Percentiles rank a stretch among this genome's conserved stretches.
phyloP scores from a whole-genome alignment of 2,113 vertebrate genomes.

The Rhabdomys dilectus region DNA sequence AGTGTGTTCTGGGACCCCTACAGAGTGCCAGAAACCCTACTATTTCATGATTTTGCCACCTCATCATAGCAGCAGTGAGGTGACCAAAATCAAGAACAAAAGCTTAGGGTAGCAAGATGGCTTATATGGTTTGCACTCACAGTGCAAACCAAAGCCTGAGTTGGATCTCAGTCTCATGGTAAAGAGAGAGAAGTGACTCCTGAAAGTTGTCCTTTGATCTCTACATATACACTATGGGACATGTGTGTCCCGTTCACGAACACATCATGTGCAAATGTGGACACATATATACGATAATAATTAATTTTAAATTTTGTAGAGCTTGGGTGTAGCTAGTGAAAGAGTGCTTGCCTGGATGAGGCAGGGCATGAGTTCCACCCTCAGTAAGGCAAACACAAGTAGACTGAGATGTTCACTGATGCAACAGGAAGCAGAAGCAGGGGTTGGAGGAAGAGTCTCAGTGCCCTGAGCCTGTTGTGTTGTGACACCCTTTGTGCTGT shows the following conservation, averaged over 20 bases:
- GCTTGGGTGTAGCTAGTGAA: background rate
- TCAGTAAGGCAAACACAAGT: background rate
- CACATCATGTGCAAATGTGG: background rate
- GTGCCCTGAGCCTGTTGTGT: too few relatives aligned
- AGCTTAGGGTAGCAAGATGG: background rate
- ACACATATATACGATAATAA: background rate
- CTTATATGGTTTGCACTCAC: background rate
- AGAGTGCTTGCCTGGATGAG: background rate
- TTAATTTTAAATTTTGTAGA: background rate
- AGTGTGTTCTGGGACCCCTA: fast-evolving
- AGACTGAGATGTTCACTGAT: background rate
- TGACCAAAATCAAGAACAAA: background rate
- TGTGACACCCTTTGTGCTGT: background rate
- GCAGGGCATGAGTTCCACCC: background rate
- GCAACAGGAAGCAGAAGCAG: background rate
- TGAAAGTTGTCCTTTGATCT: background rate
- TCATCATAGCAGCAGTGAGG: too few relatives aligned
- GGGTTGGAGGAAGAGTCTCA: too few relatives aligned
- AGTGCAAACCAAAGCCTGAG: background rate
- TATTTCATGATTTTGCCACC: background rate
- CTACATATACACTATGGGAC: background rate
- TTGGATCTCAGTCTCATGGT: background rate
- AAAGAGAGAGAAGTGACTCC: background rate
- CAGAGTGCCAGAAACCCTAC: background rate
- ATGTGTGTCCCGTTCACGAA: background rate